These are phyloP conservation scores for Hetaerina americana DNA, from an alignment of 1,140 invertebrate genomes.

Conservation along the genomic window DNA sequence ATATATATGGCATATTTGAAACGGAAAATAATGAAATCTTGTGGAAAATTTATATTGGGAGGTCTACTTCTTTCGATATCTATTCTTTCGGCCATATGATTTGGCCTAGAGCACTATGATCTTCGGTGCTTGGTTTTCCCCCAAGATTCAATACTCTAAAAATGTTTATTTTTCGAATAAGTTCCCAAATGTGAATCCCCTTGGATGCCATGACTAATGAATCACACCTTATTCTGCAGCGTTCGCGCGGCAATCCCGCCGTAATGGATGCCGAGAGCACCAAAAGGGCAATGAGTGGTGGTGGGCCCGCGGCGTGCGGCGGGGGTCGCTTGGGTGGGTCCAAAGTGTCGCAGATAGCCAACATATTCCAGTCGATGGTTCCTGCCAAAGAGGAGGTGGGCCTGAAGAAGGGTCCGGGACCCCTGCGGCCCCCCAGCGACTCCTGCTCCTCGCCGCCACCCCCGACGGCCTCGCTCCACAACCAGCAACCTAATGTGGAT, in stretches of 20 bases:
- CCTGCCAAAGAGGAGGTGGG: constrained; percentile 19
- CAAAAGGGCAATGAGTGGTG: background rate
- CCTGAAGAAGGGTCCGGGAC: constrained; percentile 26
- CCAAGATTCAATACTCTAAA: too few species aligned
- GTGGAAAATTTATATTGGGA: too few species aligned
- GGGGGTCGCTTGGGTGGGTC: constrained; percentile 33
- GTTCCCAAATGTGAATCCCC: too few species aligned
- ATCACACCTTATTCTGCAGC: too few species aligned
- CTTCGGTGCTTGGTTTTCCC: too few species aligned
- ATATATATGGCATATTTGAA: too few species aligned
- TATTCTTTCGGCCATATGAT: too few species aligned
- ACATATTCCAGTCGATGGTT: constrained; percentile 56
- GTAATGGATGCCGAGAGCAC: background rate
- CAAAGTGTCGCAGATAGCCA: constrained; percentile 82
- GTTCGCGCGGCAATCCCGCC: background rate
- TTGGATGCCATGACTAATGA: too few species aligned
- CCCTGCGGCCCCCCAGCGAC: constrained; percentile 26
- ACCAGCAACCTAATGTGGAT: constrained; percentile 23
- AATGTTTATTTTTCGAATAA: too few species aligned
- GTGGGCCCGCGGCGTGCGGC: background rate
- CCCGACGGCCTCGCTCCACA: constrained; percentile 27
- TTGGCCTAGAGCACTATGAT: too few species aligned
- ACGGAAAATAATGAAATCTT: too few species aligned
- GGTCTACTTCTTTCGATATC: too few species aligned
- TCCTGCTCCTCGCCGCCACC: constrained; percentile 22